phyloP scores from a whole-genome alignment of 2,797 vertebrate genomes.

The Champsocephalus gunnari region DNA sequence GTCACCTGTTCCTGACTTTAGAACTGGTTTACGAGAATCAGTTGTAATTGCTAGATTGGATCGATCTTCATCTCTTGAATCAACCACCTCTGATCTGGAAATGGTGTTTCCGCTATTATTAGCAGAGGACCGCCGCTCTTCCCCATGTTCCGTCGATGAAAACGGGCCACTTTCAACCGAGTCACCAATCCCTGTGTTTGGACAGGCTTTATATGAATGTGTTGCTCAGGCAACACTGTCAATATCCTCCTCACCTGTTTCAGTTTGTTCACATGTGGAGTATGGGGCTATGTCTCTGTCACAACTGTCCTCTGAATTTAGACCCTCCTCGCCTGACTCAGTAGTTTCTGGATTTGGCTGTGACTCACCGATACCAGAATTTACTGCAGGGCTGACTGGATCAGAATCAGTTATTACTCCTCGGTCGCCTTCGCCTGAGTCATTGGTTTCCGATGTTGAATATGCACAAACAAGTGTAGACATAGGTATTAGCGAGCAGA shows the following conservation, averaged over 20 bases:
- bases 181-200: conserved; percentile 71
- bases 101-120: no score
- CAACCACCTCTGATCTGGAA: conserved; percentile 43
- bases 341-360: conserved; percentile 34
- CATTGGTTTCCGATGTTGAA: conserved; percentile 41
- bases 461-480: conserved; percentile 26
- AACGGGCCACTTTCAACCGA: conserved; percentile 24
- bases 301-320: conserved; percentile 29
- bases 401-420: not conserved
- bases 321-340: conserved; percentile 54
- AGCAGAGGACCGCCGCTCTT: no score
- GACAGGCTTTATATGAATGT: conserved; percentile 32
- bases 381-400: conserved; percentile 23
- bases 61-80: conserved; percentile 47
- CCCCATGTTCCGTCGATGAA: no score
- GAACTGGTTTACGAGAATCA: conserved; percentile 41
- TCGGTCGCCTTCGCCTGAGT: conserved; percentile 40
- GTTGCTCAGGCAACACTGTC: conserved; percentile 4
- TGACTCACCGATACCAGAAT: conserved; percentile 43
- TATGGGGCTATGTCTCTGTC: not conserved
- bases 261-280: conserved; percentile 45
- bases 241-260: conserved; percentile 49
- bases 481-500: conserved; percentile 20
- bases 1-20: conserved; percentile 73
- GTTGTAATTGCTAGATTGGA: conserved; percentile 3